Evolutionary conservation across 2,797 vertebrate genomes (phyloP), one percentile per base, ranked within the genome.

Genomic region (Xyrichtys novacula): DNA sequence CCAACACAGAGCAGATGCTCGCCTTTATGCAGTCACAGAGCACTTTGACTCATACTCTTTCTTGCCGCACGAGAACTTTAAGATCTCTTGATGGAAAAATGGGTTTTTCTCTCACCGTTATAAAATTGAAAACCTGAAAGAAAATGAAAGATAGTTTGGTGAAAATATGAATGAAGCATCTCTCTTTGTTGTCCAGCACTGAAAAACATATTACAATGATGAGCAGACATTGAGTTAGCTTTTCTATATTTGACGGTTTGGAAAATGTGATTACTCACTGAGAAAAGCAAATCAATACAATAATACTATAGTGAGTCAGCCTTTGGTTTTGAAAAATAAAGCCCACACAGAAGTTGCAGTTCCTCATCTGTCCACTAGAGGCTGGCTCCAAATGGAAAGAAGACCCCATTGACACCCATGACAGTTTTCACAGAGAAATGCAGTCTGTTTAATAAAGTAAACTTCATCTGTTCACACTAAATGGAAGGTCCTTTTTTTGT

Each of bases 1-100:
- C 38, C 28, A 54, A 28, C 66, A 56, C 48, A 39, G 57, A 32
- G 7, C 20, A 67, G 48, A 42, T 62, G 19, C 31, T 6, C 56
- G 49, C 14, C 34, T 16, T 25, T 29, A 9, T 44, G 39, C 48
- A 54, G 25, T 32, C 17, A 2, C 4, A 16, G 32, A 31, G 20
- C 23, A 10, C 57, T 39, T 49, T 31, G 42, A 59, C 47, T 62
- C n/a, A n/a, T n/a, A n/a, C n/a, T 22, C 34, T n/a, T 10, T 25
- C 22, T 28, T 19, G 57, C 36, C 38, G 66, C 29, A 43, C 5
- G 11, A 28, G 48, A 67, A 63, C 8, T 47, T 32, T 29, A 46
- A 76, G 39, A 69, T 48, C 20, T 14, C 2, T 16, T 25, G 4
- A 2, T 6, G 7, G 14, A 26, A 16, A 26, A 46, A 25, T 8